A percentile compares a stretch with the other conserved stretches of the same genome.
phyloP scores from a whole-genome alignment of 1,140 invertebrate species.

The Brachionus sp. region DNA sequence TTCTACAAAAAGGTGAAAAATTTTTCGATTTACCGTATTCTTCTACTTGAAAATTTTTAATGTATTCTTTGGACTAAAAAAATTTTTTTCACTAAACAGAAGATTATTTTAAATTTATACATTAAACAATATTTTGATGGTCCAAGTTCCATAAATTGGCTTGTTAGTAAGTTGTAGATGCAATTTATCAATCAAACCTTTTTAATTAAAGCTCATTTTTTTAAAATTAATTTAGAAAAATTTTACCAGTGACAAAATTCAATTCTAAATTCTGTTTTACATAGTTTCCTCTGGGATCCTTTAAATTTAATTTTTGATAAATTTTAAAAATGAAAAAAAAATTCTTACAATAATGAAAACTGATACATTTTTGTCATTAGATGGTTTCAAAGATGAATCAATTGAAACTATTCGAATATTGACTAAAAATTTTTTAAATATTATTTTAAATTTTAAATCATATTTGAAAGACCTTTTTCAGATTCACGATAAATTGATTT shows the following conservation, averaged over 20 bases:
- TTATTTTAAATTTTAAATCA: not conserved
- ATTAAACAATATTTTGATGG: not conserved
- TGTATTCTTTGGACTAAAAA: not conserved
- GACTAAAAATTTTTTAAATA: not conserved
- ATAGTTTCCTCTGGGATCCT: not conserved
- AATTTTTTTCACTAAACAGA: not conserved
- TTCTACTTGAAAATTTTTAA: not conserved
- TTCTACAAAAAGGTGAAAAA: not conserved
- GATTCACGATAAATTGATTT: conserved; percentile 7
- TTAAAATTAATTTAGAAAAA: not conserved
- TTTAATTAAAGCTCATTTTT: not conserved
- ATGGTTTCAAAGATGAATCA: not conserved
- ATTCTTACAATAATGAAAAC: not conserved
- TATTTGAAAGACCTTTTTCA: not conserved
- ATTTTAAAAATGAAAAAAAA: not conserved
- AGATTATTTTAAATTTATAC: not conserved
- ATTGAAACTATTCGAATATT: not conserved
- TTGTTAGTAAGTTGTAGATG: not conserved
- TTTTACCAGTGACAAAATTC: not conserved
- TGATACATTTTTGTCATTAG: not conserved
- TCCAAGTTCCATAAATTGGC: not conserved
- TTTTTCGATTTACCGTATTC: not conserved
- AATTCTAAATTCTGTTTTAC: not conserved
- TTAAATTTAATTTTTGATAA: not conserved
- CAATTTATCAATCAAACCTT: not conserved